Evolutionary conservation across 2,888 invertebrate species (phyloP), one percentile per base, ranked within the genome.

Genomic region (Amiota communis): DNA sequence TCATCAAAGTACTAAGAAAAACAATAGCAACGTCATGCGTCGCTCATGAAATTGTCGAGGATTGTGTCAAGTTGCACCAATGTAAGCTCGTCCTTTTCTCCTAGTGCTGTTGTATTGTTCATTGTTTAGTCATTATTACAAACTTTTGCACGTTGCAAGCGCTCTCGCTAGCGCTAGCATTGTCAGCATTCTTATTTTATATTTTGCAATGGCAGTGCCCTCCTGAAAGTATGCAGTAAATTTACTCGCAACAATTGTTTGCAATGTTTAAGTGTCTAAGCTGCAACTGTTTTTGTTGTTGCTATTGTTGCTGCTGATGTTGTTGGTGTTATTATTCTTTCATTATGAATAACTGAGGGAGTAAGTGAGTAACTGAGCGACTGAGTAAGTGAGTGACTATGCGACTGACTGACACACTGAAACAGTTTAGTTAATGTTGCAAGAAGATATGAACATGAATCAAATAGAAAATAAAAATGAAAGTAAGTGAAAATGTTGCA

Each of bases 231-330:
- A 53, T 53, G 23, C 67, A 67, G 53, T 53, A 65, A 68, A 53
- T 53, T 68, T 47, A 68, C 48, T 68, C 20, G 51, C 67, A 68
- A 68, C 67, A 68, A 68, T 68, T 48, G 65, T 65, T 63, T 65
- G 48, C 65, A 4, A 13, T 61, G 61, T 12, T 20, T 8, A 53
- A 53, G 53, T 53, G 53, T 53, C 53, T 53, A 53, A 53, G 12
- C 53, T 53, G 12, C n/a, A 77, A n/a, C n/a, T 53, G 53, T 53
- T 53, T 6, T 53, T 53, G 8, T 61, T 13, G 46, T 46, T 49
- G 49, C 8, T 67, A 15, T 47, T 72, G 59, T 49, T 65, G 63
- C 63, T 77, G 63, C 2, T 46, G 73, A 75, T 77, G 74, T 64
- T n/a, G 15, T 46, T 46, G 64, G 8, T 65, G 65, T 48, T 47